A percentile compares a stretch with the other conserved stretches of the same genome.
Evolutionary conservation across 2,888 invertebrate genomes (phyloP).

Genomic region (Baronia brevicornis): DNA sequence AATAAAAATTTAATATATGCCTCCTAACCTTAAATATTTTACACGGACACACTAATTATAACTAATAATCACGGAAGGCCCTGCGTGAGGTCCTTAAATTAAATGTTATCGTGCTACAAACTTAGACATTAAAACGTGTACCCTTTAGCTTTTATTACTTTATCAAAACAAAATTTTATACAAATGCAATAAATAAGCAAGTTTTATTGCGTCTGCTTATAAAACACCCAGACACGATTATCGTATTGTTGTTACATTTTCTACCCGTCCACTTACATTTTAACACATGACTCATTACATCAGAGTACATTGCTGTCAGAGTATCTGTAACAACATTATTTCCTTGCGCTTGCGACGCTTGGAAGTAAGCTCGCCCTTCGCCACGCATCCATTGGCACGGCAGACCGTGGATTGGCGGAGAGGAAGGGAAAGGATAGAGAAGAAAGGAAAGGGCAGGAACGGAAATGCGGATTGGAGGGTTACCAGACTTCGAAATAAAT

Average conservation of each 20-base stretch:
- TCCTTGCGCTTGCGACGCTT: no score
- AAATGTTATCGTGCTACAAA: slow-evolving; percentile 8
- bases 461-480: no score
- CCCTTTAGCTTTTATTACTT: slow-evolving; percentile 9
- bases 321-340: no score
- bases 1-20: slow-evolving; percentile 15
- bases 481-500: no score
- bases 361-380: no score
- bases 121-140: slow-evolving; percentile 1
- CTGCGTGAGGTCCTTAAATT: slow-evolving; percentile 7
- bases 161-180: slow-evolving; percentile 11
- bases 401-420: no score
- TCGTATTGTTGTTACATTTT: slow-evolving; percentile 19
- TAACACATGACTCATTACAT: slow-evolving; percentile 23
- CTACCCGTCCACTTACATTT: slow-evolving; percentile 24
- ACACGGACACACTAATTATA: slow-evolving; percentile 11
- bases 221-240: slow-evolving; percentile 12
- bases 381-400: no score
- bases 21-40: no score
- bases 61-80: slow-evolving; percentile 9
- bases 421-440: no score
- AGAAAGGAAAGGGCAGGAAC: no score
- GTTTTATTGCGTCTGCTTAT: slow-evolving; percentile 12
- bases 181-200: slow-evolving; percentile 12
- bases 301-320: slow-evolving; percentile 7